Evolutionary conservation across 2,797 vertebrate species (phyloP), one percentile per base, ranked within the genome.

Genomic region (Bovichtus variegatus): DNA sequence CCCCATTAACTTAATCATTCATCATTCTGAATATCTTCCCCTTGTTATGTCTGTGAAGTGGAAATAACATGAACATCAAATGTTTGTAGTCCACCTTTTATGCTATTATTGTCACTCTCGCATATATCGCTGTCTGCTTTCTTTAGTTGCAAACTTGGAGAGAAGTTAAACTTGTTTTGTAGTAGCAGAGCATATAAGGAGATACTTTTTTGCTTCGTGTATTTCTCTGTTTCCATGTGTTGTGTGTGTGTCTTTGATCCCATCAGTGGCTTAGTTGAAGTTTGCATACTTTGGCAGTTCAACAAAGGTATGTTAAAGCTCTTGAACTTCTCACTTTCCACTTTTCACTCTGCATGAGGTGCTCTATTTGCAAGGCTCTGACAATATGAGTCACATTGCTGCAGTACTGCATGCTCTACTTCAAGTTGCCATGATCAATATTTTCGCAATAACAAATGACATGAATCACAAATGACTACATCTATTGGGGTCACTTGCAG

Each of bases 251-350:
- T 21, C 19, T 89, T 87, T 84, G 80, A 80, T 87, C 82, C 46
- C 25, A 44, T 78, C 78, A 41, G 51, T 69, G 71, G 38, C 60
- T 65, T 61, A 7, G 61, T 50, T 46, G 76, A 81, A 78, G 78
- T 66, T 29, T 74, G 78, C 66, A 40, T 29, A 75, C 61, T 67
- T 83, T 81, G 78, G 59, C 66, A 70, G 58, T 59, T 78, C 59
- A 83, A 87, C 78, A 89, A 83, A 91, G 74, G 19, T 49, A n/a
- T 16, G 18, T 43, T 61, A 23, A 73, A 74, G 70, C 71, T 65
- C 44, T 64, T 81, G 63, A 81, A 79, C 62, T 80, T 55, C 47
- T 60, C 29, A 36, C 36, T 57, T 81, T 77, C 40, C 12, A 29
- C 38, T 71, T 82, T 68, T 75, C 36, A 77, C 49, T 71, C 73